These are phyloP conservation scores for Sweltsa coloradensis DNA, from an alignment of 1,140 invertebrate genomes.

Conservation along the genomic window DNA sequence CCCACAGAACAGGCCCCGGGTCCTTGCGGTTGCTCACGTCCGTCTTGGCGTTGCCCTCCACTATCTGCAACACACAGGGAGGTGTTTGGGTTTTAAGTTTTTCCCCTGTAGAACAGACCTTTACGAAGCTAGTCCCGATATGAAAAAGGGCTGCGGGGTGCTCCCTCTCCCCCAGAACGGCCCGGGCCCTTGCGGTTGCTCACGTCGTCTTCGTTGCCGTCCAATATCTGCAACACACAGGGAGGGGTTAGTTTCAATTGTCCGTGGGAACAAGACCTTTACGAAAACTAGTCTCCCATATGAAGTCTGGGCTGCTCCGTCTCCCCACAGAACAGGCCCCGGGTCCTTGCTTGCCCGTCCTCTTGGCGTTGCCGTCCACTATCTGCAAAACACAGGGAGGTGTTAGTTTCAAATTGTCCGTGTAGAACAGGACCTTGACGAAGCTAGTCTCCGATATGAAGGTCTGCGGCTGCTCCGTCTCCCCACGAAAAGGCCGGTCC, in stretches of 20 bases:
- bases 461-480: conserved; percentile 85
- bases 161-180: conserved; percentile 79
- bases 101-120: conserved; percentile 83
- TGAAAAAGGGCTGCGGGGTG: conserved; percentile 91
- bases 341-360: conserved; percentile 73
- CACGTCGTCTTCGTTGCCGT: conserved; percentile 69
- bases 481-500: conserved; percentile 80
- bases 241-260: too few species aligned
- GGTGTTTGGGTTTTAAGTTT: too few species aligned
- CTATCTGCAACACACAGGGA: too few species aligned
- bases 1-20: conserved; percentile 76
- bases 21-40: conserved; percentile 74
- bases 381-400: too few species aligned
- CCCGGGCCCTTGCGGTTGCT: conserved; percentile 76
- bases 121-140: conserved; percentile 85
- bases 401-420: conserved; percentile 87
- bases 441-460: conserved; percentile 89
- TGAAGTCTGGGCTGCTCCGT: conserved; percentile 89
- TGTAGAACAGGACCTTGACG: conserved; percentile 79
- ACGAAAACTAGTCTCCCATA: conserved; percentile 82
- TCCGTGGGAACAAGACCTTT: too few species aligned
- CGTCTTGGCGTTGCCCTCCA: conserved; percentile 69
- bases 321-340: conserved; percentile 80
- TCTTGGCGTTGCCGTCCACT: too few species aligned
- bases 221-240: too few species aligned